These are phyloP conservation scores for Drosophila yooni DNA, from an alignment of 2,888 invertebrate species.

Conservation along the genomic window DNA sequence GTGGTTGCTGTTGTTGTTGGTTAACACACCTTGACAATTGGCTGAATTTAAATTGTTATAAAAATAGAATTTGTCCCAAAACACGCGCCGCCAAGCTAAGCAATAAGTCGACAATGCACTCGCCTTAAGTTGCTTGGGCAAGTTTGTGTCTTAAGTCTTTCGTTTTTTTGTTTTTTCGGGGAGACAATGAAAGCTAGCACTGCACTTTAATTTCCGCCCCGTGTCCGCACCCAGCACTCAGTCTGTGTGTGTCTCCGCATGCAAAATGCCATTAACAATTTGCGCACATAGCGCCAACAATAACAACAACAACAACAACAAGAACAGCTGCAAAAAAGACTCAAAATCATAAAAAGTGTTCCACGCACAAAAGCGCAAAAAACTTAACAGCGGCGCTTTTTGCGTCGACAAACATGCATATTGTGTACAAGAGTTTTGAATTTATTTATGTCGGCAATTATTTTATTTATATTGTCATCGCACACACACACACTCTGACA, in stretches of 20 bases:
- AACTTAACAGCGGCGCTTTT: conserved; percentile 35
- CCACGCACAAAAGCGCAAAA: conserved; percentile 60
- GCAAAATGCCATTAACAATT: conserved; percentile 76
- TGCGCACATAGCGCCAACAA: conserved; percentile 62
- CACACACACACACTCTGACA: conserved; percentile 31
- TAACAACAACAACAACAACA: conserved; percentile 19
- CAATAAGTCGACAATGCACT: conserved; percentile 51
- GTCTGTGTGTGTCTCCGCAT: conserved; percentile 37
- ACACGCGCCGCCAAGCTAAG: conserved; percentile 61
- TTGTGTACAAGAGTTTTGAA: conserved; percentile 62
- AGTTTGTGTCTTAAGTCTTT: conserved; percentile 81
- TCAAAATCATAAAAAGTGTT: conserved; percentile 63
- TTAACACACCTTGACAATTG: conserved; percentile 79
- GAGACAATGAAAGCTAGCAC: conserved; percentile 76
- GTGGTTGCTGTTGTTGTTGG: conserved; percentile 41
- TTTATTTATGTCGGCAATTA: conserved; percentile 83
- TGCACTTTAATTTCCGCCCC: conserved; percentile 57
- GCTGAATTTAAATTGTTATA: conserved; percentile 77
- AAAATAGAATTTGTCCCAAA: conserved; percentile 81
- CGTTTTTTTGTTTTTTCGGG: conserved; percentile 45
- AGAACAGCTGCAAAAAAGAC: conserved; percentile 21
- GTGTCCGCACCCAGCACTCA: conserved; percentile 10
- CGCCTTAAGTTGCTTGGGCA: conserved; percentile 43
- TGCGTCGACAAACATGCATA: conserved; percentile 8
- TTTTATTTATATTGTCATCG: conserved; percentile 83